phyloP scores from a whole-genome alignment of 1,140 invertebrate species.

The Stenopsyche tienmushanensis region DNA sequence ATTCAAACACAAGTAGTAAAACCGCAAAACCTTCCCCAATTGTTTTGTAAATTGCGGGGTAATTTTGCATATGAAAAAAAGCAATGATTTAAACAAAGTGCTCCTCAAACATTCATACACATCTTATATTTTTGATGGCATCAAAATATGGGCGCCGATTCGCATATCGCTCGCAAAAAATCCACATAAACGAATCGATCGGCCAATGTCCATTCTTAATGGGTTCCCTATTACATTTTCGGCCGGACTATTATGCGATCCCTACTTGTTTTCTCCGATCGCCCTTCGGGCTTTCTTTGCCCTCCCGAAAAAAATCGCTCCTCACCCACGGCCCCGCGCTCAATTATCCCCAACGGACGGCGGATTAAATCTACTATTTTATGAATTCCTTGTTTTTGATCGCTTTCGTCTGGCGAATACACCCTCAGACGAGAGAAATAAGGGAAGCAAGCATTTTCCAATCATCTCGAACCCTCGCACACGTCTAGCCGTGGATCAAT shows the following conservation, averaged over 20 bases:
- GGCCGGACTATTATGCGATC: too few species aligned
- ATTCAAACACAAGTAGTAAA: too few species aligned
- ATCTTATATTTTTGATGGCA: too few species aligned
- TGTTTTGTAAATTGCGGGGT: too few species aligned
- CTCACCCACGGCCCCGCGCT: constrained; percentile 2
- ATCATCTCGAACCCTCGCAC: constrained; percentile 37
- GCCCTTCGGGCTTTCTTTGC: background rate
- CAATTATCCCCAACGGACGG: constrained; percentile 37
- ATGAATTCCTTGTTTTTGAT: constrained; percentile 42
- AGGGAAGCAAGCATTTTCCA: constrained; percentile 32
- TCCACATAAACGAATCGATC: background rate
- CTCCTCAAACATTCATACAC: too few species aligned
- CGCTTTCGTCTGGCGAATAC: constrained; percentile 39
- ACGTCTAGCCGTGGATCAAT: constrained; percentile 41
- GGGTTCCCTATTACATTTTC: background rate
- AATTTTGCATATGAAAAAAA: too few species aligned
- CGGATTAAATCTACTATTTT: constrained; percentile 40
- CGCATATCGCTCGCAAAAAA: background rate
- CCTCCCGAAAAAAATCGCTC: constrained; percentile 5
- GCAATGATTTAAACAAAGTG: too few species aligned
- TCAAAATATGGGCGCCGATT: too few species aligned
- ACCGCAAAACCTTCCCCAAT: too few species aligned
- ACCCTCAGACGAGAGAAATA: background rate
- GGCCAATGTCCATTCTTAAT: background rate
- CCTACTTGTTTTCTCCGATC: background rate